Evolutionary conservation across 2,797 vertebrate genomes (phyloP), one percentile per base, ranked within the genome.

Genomic region (Eupleurogrammus muticus): DNA sequence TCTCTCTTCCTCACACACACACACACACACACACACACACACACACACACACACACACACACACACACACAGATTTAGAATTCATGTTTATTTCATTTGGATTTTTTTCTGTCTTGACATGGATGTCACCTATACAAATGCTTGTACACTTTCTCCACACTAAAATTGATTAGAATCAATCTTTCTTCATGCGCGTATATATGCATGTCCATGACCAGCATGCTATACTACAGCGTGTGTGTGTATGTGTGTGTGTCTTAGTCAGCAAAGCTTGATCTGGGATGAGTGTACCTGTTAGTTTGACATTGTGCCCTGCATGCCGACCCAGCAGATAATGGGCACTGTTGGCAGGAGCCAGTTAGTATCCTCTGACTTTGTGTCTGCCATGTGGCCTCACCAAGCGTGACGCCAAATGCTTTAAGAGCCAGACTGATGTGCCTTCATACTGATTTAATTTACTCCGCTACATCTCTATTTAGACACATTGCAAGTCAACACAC

Each of bases 301-400:
- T 90, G 89, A 90, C 90, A 87, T 91, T 90, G 76, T 73, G 77
- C 79, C 79, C 87, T 62, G 75, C 58, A 36, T 87, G 85, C 63
- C 24, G 48, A 54, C 74, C 56, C 87, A 82, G 83, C 84, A 82
- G 83, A 89, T 91, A 87, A 90, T 89, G 61, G 76, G 64, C 67
- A 65, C 49, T 69, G 81, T 74, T 84, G 76, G 82, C 81, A 79
- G 84, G 83, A 81, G 79, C 71, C 74, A 63, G 76, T 85, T 87
- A 87, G 81, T 54, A 60, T 86, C 76, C 70, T 82, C 70, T 77
- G 84, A 75, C 75, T 84, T 86, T 1, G 48, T 77, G 85, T 84
- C 78, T 89, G 86, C 72, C 82, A 66, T 78, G 77, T 70, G 52
- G 72, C 72, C 73, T 46, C 63, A 70, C 71, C 66, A 61, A 71